Conservation (phyloP, 2,797 vertebrate species). For the Fringilla coelebs region DNA sequence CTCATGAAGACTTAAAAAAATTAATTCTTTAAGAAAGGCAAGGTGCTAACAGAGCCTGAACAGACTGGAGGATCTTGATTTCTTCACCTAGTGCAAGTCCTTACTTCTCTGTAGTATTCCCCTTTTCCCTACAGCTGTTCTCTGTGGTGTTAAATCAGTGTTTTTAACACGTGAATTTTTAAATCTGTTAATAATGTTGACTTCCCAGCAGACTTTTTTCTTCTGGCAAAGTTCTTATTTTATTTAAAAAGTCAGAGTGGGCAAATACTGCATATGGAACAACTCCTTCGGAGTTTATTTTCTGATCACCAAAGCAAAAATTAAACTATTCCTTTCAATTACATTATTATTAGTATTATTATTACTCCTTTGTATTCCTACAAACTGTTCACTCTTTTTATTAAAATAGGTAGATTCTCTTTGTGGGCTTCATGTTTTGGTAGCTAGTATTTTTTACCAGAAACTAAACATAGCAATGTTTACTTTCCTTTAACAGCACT, state of each 20-base stretch:
- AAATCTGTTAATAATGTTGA: background rate
- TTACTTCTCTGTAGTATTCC: background rate
- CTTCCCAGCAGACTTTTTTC: background rate
- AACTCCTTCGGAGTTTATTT: background rate
- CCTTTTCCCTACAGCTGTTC: background rate
- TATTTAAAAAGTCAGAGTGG: background rate
- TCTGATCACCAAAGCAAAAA: background rate
- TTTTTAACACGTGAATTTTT: background rate
- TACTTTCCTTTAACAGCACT: background rate
- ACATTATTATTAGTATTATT: background rate
- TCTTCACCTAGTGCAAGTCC: background rate
- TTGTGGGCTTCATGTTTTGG: background rate
- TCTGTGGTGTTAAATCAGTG: background rate
- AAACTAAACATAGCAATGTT: background rate
- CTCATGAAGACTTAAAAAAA: background rate
- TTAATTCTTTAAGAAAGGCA: background rate
- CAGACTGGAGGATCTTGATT: background rate
- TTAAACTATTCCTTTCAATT: background rate
- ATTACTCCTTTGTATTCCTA: background rate
- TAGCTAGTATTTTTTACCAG: background rate
- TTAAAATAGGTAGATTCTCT: background rate
- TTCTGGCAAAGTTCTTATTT: background rate
- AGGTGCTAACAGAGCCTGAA: background rate
- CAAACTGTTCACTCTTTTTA: background rate
- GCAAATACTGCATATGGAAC: background rate